A percentile compares a stretch with the other conserved stretches of the same genome.
Evolutionary conservation across 2,113 vertebrate genomes (phyloP).

Genomic region (Petrocephalus microphthalmus): DNA sequence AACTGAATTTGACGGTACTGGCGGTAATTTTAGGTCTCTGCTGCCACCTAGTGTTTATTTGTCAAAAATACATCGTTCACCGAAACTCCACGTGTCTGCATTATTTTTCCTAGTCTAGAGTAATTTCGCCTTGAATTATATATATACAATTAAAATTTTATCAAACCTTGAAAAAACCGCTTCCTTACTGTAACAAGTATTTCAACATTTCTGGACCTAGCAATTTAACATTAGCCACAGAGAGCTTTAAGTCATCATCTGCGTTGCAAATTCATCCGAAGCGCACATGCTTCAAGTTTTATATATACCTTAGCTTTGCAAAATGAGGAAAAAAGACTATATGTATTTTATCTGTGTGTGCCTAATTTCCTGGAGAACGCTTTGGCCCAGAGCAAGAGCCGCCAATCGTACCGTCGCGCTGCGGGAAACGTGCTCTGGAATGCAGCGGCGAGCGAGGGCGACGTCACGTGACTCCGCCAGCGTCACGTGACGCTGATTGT

Average conservation of each 20-base stretch:
- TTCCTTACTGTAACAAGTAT: no score
- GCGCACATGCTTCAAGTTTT: no score
- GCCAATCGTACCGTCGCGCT: neutral
- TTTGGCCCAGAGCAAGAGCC: no score
- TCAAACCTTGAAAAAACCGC: no score
- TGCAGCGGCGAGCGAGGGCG: neutral
- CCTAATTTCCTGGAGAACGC: neutral
- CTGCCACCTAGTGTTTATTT: conserved; percentile 43
- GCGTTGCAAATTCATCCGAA: no score
- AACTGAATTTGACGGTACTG: neutral
- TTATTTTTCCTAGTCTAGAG: neutral
- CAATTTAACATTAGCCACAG: no score
- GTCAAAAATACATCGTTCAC: neutral
- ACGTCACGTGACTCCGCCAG: neutral
- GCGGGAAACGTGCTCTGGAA: neutral
- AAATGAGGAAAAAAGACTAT: no score
- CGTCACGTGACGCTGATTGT: neutral
- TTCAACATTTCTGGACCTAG: no score
- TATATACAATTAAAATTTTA: neutral
- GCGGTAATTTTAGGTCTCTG: conserved; percentile 26
- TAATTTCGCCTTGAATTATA: neutral
- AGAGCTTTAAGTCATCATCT: no score
- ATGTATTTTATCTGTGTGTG: neutral
- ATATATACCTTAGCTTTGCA: no score
- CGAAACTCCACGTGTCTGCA: neutral